Evolutionary conservation across 92 coral and sea anemone species (phyloP).

Genomic region (Phenganax subtilis): DNA sequence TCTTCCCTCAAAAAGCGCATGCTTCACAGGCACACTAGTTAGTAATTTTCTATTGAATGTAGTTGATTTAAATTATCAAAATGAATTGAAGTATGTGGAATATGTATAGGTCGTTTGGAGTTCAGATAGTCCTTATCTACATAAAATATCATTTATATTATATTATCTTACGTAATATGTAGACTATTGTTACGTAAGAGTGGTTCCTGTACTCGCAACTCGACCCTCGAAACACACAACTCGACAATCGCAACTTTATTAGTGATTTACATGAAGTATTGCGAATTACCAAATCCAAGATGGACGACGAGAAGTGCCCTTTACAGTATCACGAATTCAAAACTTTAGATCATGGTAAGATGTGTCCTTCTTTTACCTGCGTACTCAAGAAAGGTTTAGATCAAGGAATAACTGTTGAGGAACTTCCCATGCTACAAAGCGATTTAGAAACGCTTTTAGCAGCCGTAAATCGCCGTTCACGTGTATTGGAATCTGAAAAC

Average conservation of each 20-base stretch:
- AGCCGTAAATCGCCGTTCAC: slow-evolving; percentile 81
- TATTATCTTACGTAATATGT: too few relatives aligned
- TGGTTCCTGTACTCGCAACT: too few relatives aligned
- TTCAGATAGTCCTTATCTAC: too few relatives aligned
- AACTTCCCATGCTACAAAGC: slow-evolving; percentile 83
- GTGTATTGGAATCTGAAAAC: slow-evolving; percentile 85
- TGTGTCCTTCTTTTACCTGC: slow-evolving; percentile 91
- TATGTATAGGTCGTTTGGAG: too few relatives aligned
- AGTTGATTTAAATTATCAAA: too few relatives aligned
- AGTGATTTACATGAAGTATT: slow-evolving; percentile 8
- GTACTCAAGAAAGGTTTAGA: slow-evolving; percentile 67
- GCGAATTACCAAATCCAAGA: slow-evolving; percentile 40
- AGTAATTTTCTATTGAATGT: too few relatives aligned
- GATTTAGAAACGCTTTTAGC: slow-evolving; percentile 96
- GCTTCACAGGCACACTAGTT: too few relatives aligned
- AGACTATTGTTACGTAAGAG: too few relatives aligned
- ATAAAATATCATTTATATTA: too few relatives aligned
- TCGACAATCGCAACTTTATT: not conserved
- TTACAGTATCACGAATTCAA: slow-evolving; percentile 84
- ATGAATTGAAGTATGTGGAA: too few relatives aligned
- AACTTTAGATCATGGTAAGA: slow-evolving; percentile 73
- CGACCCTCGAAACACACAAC: too few relatives aligned
- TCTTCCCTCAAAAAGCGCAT: too few relatives aligned
- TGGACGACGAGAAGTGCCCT: slow-evolving; percentile 93
- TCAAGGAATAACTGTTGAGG: slow-evolving; percentile 75